Percentiles rank a stretch among this genome's conserved stretches.
phyloP scores from a whole-genome alignment of 2,888 invertebrate genomes.

The Eupithecia tripunctaria region DNA sequence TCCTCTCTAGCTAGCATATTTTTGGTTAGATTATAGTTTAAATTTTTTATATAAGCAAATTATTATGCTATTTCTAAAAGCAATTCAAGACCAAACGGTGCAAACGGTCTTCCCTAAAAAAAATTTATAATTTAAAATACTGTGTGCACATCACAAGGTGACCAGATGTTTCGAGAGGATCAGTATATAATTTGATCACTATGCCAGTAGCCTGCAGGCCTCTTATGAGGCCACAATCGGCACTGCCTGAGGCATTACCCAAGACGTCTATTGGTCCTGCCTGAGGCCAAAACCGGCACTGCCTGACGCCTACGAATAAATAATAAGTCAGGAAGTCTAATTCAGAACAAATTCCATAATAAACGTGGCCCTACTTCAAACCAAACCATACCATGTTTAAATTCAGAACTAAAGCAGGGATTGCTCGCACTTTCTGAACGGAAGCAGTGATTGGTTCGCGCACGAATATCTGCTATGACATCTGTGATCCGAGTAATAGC shows the following conservation, averaged over 20 bases:
- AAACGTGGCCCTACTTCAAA: too few relatives aligned
- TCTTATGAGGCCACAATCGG: neutral
- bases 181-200: neutral
- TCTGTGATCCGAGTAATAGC: too few relatives aligned
- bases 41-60: neutral
- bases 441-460: too few relatives aligned
- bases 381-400: too few relatives aligned
- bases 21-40: slow-evolving; percentile 1
- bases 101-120: neutral
- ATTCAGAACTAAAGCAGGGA: too few relatives aligned
- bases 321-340: too few relatives aligned
- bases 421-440: too few relatives aligned
- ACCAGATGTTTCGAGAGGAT: neutral
- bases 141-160: neutral
- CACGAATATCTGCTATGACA: too few relatives aligned
- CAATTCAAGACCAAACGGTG: neutral
- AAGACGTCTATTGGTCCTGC: slow-evolving; percentile 56
- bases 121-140: neutral
- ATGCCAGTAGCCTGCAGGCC: neutral
- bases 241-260: neutral
- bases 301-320: too few relatives aligned
- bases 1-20: neutral
- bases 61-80: neutral
- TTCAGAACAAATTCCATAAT: too few relatives aligned
- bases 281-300: slow-evolving; percentile 47